Evolutionary conservation across 2,113 vertebrate genomes (phyloP), one percentile per base, ranked within the genome.

Genomic region (Chloropsis hardwickii): DNA sequence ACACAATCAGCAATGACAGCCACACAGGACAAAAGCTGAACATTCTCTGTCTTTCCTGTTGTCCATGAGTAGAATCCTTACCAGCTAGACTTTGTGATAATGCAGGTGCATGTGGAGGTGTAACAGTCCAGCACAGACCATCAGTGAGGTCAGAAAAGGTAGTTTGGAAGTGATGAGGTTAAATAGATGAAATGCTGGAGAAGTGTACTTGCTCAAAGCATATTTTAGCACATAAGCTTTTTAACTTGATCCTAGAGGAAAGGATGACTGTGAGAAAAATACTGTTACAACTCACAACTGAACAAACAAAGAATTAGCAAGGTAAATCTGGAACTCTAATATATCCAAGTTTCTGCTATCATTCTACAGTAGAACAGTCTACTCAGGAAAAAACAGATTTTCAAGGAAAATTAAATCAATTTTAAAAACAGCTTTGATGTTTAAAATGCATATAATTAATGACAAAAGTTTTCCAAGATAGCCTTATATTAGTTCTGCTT

Each of bases 231-330:
- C 21, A 35, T 31, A n/a, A 29, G 28, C 19, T 29, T 81, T 89
- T 81, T 27, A 79, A 70, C 61, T 58, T 65, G 57, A 61, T 51
- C 50, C 28, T 76, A 69, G 27, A 69, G 29, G 45, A 91, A 28
- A 65, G 35, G 45, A 65, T 45, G 54, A 79, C 56, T 84, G 54
- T 53, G 81, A 71, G 81, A 76, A 91, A 94, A 91, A 76, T 31
- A 50, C 15, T 11, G 27, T 47, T 89, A 92, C 51, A 94, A 69
- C 21, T 87, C 65, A 87, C 48, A 92, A 89, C n/a, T 72, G 81
- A 96, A 84, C n/a, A 92, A 95, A 94, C 39, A 92, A 83, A 92
- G 67, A 92, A 87, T 90, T 87, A 91, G 61, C 8, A 37, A 95
- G 61, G 81, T 91, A 91, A 87, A 78, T 60, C 44, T 81, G 86